A percentile compares a stretch with the other conserved stretches of the same genome.
Evolutionary conservation across 2,888 invertebrate species (phyloP).

Genomic region (Drosophila austrosaltans): DNA sequence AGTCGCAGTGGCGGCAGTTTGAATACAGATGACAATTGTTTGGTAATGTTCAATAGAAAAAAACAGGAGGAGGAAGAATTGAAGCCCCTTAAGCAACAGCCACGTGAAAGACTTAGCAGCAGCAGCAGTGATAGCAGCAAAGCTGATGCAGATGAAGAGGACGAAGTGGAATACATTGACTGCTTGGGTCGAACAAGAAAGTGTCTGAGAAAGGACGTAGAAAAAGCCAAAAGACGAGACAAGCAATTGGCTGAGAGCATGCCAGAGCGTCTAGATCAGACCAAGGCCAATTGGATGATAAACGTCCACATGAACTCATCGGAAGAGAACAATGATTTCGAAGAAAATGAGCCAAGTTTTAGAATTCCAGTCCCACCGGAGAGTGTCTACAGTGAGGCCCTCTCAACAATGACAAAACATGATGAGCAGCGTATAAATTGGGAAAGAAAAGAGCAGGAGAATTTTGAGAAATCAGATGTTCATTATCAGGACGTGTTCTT

Average conservation of each 20-base stretch:
- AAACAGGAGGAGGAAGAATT: slow-evolving; percentile 72
- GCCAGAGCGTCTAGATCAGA: slow-evolving; percentile 81
- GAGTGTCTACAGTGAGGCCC: slow-evolving; percentile 80
- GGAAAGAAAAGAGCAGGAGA: slow-evolving; percentile 92
- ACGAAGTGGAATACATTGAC: slow-evolving; percentile 94
- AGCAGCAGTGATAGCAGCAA: slow-evolving; percentile 81
- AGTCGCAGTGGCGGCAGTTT: slow-evolving; percentile 80
- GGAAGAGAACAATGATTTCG: slow-evolving; percentile 53
- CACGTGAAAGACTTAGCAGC: slow-evolving; percentile 21
- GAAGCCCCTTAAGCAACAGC: background rate
- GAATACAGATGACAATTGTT: slow-evolving; percentile 82
- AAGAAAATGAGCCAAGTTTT: slow-evolving; percentile 58
- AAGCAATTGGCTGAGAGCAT: slow-evolving; percentile 82
- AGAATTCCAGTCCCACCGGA: slow-evolving; percentile 80
- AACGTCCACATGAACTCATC: slow-evolving; percentile 62
- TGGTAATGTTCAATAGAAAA: slow-evolving; percentile 83
- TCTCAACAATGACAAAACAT: slow-evolving; percentile 85
- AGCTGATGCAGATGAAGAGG: slow-evolving; percentile 84
- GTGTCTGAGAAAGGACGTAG: slow-evolving; percentile 91
- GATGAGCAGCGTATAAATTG: slow-evolving; percentile 92
- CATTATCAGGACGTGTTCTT: slow-evolving; percentile 97
- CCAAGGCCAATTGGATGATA: slow-evolving; percentile 83
- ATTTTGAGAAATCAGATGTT: slow-evolving; percentile 89
- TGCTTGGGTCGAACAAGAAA: slow-evolving; percentile 93
- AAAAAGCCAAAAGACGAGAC: slow-evolving; percentile 87